These are phyloP conservation scores for Teleogryllus occipitalis DNA, from an alignment of 1,140 invertebrate species.

Conservation along the genomic window DNA sequence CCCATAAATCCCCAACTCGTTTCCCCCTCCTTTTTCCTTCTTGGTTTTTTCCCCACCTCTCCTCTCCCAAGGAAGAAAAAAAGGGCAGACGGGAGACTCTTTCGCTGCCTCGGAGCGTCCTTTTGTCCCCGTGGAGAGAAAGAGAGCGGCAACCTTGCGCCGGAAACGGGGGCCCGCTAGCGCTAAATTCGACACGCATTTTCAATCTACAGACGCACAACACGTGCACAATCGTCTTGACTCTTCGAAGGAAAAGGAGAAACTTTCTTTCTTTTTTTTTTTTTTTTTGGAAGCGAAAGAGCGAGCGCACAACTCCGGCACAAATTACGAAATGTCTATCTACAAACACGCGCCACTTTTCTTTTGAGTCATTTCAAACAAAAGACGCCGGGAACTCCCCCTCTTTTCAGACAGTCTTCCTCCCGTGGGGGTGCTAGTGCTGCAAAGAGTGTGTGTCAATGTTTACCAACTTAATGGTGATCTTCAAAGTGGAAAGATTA, in stretches of 20 bases:
- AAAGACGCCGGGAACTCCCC: not conserved
- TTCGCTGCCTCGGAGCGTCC: not conserved
- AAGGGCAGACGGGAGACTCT: not conserved
- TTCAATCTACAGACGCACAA: not conserved
- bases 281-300: not conserved
- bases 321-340: not conserved
- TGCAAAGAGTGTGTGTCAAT: not conserved
- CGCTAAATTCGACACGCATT: not conserved
- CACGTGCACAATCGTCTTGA: not conserved
- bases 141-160: not conserved
- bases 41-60: not conserved
- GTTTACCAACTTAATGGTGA: not conserved
- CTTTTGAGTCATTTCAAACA: slow-evolving; percentile 1
- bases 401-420: not conserved
- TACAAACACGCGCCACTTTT: not conserved
- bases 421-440: too few species aligned
- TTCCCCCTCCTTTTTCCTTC: not conserved
- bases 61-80: not conserved
- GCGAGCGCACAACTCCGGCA: not conserved
- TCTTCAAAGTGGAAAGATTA: slow-evolving; percentile 5
- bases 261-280: not conserved
- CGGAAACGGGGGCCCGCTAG: too few species aligned
- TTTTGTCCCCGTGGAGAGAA: not conserved
- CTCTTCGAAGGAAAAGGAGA: not conserved
- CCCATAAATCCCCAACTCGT: not conserved